These are phyloP conservation scores for Leptopilina syphax DNA, from an alignment of 2,888 invertebrate genomes.

Conservation along the genomic window DNA sequence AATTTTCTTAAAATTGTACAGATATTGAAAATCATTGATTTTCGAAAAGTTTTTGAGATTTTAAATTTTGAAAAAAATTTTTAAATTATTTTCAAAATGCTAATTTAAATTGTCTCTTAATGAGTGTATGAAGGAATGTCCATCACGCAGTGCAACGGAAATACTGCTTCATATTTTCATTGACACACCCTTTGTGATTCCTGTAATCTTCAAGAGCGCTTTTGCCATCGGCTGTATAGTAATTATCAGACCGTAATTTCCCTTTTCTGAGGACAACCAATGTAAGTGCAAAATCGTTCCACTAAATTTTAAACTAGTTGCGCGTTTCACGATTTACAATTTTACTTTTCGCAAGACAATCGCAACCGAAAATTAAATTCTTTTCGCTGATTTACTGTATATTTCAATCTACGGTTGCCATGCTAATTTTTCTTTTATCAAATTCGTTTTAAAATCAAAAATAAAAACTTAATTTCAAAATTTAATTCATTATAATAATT, in stretches of 20 bases:
- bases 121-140: background rate
- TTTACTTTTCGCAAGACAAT: background rate
- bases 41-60: no score
- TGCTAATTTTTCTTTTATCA: no score
- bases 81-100: no score
- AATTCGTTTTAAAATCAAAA: no score
- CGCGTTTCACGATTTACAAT: background rate
- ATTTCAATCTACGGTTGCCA: no score
- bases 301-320: background rate
- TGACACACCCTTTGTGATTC: conserved; percentile 9
- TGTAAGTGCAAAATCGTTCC: background rate
- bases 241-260: conserved; percentile 26
- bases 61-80: no score
- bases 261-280: conserved; percentile 18
- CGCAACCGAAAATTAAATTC: background rate
- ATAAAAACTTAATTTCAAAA: no score
- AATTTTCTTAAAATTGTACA: no score
- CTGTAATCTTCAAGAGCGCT: conserved; percentile 24
- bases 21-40: no score
- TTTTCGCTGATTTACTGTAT: no score
- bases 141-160: conserved; percentile 17
- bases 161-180: conserved; percentile 29
- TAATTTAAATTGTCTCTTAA: background rate
- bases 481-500: no score
- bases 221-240: conserved; percentile 7